Percentiles rank a stretch among this genome's conserved stretches.
phyloP scores from a whole-genome alignment of 2,888 invertebrate species.

The Petrolisthes manimaculis region DNA sequence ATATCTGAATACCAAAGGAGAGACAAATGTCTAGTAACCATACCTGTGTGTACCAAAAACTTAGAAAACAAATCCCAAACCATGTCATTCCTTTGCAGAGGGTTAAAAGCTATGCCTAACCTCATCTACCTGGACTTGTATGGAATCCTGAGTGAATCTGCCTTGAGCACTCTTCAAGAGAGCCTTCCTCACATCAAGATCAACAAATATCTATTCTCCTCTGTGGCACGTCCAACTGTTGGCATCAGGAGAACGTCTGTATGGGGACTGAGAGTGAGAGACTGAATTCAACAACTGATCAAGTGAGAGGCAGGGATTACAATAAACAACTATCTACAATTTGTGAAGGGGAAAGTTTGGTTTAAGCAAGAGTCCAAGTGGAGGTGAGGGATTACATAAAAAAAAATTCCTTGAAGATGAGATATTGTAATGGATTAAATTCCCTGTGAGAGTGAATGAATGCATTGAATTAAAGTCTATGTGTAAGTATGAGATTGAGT shows the following conservation, averaged over 20 bases:
- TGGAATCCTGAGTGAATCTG: slow-evolving; percentile 79
- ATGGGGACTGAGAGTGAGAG: slow-evolving; percentile 88
- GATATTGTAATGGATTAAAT: too few relatives aligned
- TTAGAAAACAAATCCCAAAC: too few relatives aligned
- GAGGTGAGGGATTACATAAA: too few relatives aligned
- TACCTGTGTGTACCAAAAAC: too few relatives aligned
- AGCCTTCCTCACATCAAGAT: slow-evolving; percentile 77
- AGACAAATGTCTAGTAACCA: too few relatives aligned
- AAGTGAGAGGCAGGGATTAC: too few relatives aligned
- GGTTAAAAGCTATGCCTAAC: slow-evolving; percentile 76
- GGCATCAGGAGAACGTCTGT: slow-evolving; percentile 88
- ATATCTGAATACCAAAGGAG: too few relatives aligned
- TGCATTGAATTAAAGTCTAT: background rate
- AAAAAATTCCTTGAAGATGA: too few relatives aligned
- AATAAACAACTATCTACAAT: too few relatives aligned
- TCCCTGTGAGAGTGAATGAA: background rate
- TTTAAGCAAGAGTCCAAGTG: too few relatives aligned
- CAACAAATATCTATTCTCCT: slow-evolving; percentile 84
- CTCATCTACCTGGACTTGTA: slow-evolving; percentile 85
- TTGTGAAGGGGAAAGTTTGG: too few relatives aligned
- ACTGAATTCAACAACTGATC: slow-evolving; percentile 72
- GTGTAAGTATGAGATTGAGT: background rate
- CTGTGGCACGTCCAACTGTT: slow-evolving; percentile 85
- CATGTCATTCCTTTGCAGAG: slow-evolving; percentile 77
- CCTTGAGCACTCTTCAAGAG: slow-evolving; percentile 74